Conservation (phyloP, 2,888 invertebrate genomes). For the Eupithecia tripunctaria region DNA sequence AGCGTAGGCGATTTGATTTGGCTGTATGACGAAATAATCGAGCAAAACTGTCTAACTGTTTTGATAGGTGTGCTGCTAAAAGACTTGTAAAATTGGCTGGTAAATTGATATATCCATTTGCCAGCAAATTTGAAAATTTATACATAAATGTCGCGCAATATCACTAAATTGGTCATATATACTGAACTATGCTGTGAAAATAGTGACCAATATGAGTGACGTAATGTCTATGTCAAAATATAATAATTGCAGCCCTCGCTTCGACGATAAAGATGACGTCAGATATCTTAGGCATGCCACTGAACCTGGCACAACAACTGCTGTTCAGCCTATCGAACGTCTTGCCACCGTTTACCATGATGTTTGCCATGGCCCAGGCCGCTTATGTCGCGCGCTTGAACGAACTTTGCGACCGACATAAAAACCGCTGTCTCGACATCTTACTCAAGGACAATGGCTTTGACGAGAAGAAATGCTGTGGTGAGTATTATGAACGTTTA, state of each 20-base stretch:
- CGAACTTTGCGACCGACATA: not conserved
- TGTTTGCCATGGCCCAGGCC: not conserved
- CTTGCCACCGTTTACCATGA: not conserved
- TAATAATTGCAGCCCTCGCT: not conserved
- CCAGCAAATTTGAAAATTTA: too few species aligned
- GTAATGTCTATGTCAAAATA: not conserved
- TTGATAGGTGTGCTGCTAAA: too few species aligned
- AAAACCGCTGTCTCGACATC: not conserved
- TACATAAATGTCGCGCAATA: too few species aligned
- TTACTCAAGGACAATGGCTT: not conserved
- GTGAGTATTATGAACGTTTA: not conserved
- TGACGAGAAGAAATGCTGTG: slow-evolving; percentile 5
- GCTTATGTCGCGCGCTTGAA: slow-evolving; percentile 1
- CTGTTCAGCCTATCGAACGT: not conserved
- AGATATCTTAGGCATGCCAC: not conserved
- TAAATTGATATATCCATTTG: too few species aligned
- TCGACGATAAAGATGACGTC: not conserved
- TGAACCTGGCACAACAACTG: not conserved
- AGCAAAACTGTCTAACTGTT: too few species aligned
- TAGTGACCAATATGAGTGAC: too few species aligned
- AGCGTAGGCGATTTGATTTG: too few species aligned
- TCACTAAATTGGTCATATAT: too few species aligned
- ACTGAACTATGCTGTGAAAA: too few species aligned
- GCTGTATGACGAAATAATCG: too few species aligned
- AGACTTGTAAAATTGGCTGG: too few species aligned